Percentiles rank a stretch among this genome's conserved stretches.
phyloP scores from a whole-genome alignment of 2,888 invertebrate genomes.

The Caenorhabditis sp. region DNA sequence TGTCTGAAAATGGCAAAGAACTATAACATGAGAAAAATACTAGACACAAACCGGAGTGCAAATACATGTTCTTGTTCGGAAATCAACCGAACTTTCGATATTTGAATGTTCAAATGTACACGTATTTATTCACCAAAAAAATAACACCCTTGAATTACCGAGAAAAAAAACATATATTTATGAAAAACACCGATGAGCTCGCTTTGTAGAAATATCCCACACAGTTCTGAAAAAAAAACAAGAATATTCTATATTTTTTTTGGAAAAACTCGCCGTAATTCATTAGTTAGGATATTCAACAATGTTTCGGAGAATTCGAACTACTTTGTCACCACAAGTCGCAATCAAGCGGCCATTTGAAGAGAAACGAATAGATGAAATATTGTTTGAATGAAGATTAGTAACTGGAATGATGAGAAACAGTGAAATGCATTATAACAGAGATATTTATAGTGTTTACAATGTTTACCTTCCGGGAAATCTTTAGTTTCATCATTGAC shows the following conservation, averaged over 20 bases:
- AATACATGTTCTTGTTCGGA: constrained; percentile 2
- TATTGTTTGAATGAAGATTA: constrained; percentile 77
- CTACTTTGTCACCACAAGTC: constrained; percentile 65
- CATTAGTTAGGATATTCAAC: constrained; percentile 28
- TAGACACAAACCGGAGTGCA: too few relatives aligned
- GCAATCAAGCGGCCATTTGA: constrained; percentile 78
- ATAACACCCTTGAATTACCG: constrained; percentile 26
- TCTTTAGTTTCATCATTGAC: constrained; percentile 71
- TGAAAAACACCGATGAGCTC: not conserved
- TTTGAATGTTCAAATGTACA: not conserved
- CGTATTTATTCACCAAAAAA: too few relatives aligned
- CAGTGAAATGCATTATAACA: not conserved
- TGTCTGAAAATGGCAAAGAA: too few relatives aligned
- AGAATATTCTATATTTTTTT: too few relatives aligned
- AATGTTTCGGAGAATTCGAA: constrained; percentile 83
- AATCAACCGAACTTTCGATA: not conserved
- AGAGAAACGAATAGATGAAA: constrained; percentile 81
- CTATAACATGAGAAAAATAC: too few relatives aligned
- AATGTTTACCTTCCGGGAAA: constrained; percentile 74
- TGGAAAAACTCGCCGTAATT: too few relatives aligned
- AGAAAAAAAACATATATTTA: constrained; percentile 5
- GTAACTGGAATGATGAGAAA: constrained; percentile 77
- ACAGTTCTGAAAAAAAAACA: not conserved
- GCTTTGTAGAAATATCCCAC: too few relatives aligned
- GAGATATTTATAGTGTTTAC: too few relatives aligned